A percentile compares a stretch with the other conserved stretches of the same genome.
phyloP scores from a whole-genome alignment of 1,140 invertebrate genomes.

The Drosophila mauritiana region DNA sequence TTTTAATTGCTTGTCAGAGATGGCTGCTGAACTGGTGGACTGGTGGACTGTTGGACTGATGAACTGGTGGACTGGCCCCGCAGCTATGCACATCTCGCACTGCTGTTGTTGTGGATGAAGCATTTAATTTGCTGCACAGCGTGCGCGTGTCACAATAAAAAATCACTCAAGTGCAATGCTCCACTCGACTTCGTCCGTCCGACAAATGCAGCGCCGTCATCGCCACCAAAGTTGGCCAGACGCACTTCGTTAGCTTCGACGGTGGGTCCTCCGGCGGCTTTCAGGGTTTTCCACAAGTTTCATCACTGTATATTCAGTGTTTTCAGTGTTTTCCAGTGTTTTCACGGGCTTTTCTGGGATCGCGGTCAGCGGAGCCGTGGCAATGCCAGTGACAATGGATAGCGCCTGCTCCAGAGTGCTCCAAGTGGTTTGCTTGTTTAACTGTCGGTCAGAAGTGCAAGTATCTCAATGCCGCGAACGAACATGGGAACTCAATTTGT shows the following conservation, averaged over 20 bases:
- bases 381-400: constrained; percentile 42
- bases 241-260: constrained; percentile 67
- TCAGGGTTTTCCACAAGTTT: constrained; percentile 6
- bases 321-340: background rate
- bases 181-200: constrained; percentile 26
- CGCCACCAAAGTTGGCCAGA: constrained; percentile 21
- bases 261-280: constrained; percentile 28
- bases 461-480: constrained; percentile 22
- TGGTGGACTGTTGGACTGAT: background rate
- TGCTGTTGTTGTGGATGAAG: constrained; percentile 57
- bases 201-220: constrained; percentile 21
- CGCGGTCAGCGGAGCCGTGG: constrained; percentile 39
- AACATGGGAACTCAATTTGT: constrained; percentile 73
- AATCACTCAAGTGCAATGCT: constrained; percentile 74
- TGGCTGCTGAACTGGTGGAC: constrained; percentile 1
- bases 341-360: constrained; percentile 11
- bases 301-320: constrained; percentile 1
- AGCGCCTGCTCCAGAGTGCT: constrained; percentile 21
- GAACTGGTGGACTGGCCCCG: constrained; percentile 6
- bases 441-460: constrained; percentile 37
- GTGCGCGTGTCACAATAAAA: constrained; percentile 77
- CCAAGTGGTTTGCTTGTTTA: constrained; percentile 45
- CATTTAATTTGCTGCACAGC: constrained; percentile 77
- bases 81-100: constrained; percentile 25
- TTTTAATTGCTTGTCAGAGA: constrained; percentile 77